phyloP scores from a whole-genome alignment of 2,113 vertebrate species.

The Aythya baeri region DNA sequence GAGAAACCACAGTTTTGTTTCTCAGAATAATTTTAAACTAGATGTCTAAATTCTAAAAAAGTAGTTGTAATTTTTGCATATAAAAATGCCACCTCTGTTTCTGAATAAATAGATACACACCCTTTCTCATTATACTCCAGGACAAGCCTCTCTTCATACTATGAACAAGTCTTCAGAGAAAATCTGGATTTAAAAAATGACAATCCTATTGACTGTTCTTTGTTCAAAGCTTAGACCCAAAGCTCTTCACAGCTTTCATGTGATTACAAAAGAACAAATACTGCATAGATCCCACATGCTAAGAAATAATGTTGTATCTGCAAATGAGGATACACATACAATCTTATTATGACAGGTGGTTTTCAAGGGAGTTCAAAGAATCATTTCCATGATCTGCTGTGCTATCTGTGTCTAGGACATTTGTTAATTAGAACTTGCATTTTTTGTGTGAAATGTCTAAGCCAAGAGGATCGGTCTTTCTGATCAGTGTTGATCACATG shows the following conservation, averaged over 20 bases:
- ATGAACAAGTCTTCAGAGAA: background rate
- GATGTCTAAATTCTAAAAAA: background rate
- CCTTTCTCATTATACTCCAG: background rate
- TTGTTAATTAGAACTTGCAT: background rate
- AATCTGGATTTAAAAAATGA: background rate
- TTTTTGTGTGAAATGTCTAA: background rate
- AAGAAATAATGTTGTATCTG: background rate
- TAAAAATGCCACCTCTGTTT: background rate
- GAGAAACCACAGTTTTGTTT: background rate
- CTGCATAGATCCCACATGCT: background rate
- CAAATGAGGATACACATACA: background rate
- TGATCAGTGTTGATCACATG: background rate
- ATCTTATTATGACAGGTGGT: background rate
- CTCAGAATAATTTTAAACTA: background rate
- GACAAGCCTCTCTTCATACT: background rate
- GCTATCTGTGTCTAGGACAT: background rate
- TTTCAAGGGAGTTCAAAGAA: background rate
- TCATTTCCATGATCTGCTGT: background rate
- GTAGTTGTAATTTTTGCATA: background rate
- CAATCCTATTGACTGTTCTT: background rate
- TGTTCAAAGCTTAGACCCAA: background rate
- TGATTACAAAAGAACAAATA: background rate
- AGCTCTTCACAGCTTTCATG: background rate
- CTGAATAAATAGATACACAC: background rate
- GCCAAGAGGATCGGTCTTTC: background rate